Conservation (phyloP, 2,113 vertebrate genomes). For the Shinisaurus crocodilurus region DNA sequence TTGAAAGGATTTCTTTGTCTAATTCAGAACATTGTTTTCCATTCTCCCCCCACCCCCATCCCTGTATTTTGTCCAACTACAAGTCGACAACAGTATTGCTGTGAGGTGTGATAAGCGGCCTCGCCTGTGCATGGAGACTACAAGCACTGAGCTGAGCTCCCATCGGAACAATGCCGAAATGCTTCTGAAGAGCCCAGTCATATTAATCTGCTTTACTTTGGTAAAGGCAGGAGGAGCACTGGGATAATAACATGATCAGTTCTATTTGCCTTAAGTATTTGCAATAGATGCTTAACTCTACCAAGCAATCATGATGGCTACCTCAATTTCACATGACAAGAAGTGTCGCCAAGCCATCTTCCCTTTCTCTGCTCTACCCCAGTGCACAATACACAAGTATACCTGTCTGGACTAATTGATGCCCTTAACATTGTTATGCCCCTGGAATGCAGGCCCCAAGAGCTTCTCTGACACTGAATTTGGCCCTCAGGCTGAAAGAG, state of each 20-base stretch:
- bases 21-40: background rate
- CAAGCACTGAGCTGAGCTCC: background rate
- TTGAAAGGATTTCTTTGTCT: constrained; percentile 31
- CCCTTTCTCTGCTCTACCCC: background rate
- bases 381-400: background rate
- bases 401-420: background rate
- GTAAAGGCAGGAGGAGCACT: too few species aligned
- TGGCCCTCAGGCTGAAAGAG: too few species aligned
- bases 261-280: background rate
- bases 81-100: background rate
- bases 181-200: background rate
- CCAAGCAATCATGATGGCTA: background rate
- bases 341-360: background rate
- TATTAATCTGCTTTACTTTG: background rate
- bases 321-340: background rate
- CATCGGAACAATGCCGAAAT: background rate
- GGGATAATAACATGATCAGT: too few species aligned
- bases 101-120: too few species aligned
- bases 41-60: background rate
- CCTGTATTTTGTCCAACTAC: background rate
- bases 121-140: background rate
- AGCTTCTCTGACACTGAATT: too few species aligned
- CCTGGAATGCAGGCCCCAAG: too few species aligned
- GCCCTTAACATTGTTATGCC: background rate
- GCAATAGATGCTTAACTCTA: background rate